phyloP scores from a whole-genome alignment of 2,888 invertebrate genomes.

The Papilio demoleus region DNA sequence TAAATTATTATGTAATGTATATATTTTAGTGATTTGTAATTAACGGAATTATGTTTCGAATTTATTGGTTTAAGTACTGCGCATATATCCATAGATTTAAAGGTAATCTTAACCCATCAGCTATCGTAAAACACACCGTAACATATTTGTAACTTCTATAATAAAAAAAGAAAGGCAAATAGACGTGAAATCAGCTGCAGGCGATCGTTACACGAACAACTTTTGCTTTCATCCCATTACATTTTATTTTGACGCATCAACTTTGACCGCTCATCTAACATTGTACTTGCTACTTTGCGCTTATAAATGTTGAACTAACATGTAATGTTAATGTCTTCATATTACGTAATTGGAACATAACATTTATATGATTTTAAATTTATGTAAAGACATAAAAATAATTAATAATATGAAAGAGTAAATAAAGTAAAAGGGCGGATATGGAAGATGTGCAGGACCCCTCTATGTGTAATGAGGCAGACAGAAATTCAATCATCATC shows the following conservation, averaged over 20 bases:
- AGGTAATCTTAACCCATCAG: not conserved
- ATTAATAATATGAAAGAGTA: not conserved
- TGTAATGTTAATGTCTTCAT: not conserved
- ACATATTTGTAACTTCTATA: conserved; percentile 19
- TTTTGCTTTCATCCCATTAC: conserved; percentile 39
- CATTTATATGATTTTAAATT: not conserved
- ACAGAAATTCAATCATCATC: no score
- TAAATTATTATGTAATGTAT: no score
- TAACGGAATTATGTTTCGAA: no score
- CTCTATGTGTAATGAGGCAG: no score
- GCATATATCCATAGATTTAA: no score
- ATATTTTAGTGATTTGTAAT: no score
- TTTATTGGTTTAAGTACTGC: no score
- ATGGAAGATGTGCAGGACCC: no score
- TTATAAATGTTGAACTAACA: conserved; percentile 13
- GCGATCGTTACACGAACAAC: conserved; percentile 31
- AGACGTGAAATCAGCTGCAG: conserved; percentile 30
- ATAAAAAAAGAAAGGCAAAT: conserved; percentile 35
- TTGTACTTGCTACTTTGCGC: conserved; percentile 20
- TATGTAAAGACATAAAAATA: no score
- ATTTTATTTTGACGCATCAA: conserved; percentile 35
- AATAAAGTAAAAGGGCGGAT: not conserved
- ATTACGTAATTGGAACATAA: conserved; percentile 5
- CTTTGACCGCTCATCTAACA: conserved; percentile 37
- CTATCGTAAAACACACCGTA: conserved; percentile 1